A percentile compares a stretch with the other conserved stretches of the same genome.
Evolutionary conservation across 1,140 invertebrate genomes (phyloP).

Genomic region (Akabosia matsudoensis): DNA sequence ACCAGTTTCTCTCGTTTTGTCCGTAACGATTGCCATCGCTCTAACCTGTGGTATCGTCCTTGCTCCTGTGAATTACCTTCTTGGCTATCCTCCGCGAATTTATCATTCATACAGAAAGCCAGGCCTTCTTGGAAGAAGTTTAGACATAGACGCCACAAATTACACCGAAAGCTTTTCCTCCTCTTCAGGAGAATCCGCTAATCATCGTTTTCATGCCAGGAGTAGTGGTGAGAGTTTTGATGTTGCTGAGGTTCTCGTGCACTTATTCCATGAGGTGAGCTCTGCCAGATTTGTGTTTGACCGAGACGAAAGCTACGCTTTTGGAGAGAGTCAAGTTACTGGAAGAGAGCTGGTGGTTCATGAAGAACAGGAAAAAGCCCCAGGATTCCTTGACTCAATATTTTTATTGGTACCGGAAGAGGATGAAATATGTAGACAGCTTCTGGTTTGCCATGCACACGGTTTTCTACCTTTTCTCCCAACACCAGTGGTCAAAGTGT

Average conservation of each 20-base stretch:
- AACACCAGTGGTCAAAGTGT: slow-evolving; percentile 2
- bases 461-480: slow-evolving; percentile 40
- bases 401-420: slow-evolving; percentile 39
- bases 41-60: slow-evolving; percentile 37
- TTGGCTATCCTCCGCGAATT: slow-evolving; percentile 5
- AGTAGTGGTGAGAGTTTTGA: slow-evolving; percentile 10
- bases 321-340: background rate
- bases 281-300: slow-evolving; percentile 6
- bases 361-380: background rate
- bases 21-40: slow-evolving; percentile 1
- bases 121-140: background rate
- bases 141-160: background rate
- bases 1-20: slow-evolving; percentile 15
- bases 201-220: background rate
- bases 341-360: background rate
- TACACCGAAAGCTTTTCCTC: background rate
- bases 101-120: background rate
- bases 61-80: slow-evolving; percentile 36
- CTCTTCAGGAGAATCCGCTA: background rate
- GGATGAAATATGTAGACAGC: slow-evolving; percentile 34
- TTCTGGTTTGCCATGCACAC: slow-evolving; percentile 45
- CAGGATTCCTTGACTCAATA: slow-evolving; percentile 34
- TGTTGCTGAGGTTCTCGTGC: background rate
- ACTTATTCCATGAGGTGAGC: background rate
- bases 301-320: background rate